Percentiles rank a stretch among this genome's conserved stretches.
These are phyloP conservation scores for Porites australiensis DNA, from an alignment of 64 coral and sea anemone genomes.

Conservation along the genomic window DNA sequence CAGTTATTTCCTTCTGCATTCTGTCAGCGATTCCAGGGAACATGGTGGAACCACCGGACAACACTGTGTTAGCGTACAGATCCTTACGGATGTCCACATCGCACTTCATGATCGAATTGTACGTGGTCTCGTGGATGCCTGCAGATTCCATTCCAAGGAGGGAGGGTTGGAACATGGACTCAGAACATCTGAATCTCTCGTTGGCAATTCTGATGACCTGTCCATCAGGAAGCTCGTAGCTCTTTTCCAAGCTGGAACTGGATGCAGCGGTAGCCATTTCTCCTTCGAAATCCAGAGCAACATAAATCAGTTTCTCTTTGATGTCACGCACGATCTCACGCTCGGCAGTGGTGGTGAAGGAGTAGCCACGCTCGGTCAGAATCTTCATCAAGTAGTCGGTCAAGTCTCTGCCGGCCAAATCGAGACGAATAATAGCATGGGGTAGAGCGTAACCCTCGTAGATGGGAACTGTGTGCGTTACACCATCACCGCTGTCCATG, in stretches of 20 bases:
- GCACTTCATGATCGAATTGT: conserved; percentile 87
- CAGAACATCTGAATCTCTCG: conserved; percentile 68
- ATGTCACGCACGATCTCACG: conserved; percentile 73
- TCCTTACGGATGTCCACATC: conserved; percentile 84
- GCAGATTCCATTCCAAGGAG: conserved; percentile 77
- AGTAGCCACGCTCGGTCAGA: conserved; percentile 68
- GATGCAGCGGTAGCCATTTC: conserved; percentile 36
- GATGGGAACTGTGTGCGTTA: conserved; percentile 64
- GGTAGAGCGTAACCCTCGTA: conserved; percentile 71
- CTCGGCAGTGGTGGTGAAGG: conserved; percentile 73
- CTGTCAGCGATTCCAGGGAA: conserved; percentile 71
- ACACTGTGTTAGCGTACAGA: conserved; percentile 76
- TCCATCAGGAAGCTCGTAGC: conserved; percentile 79
- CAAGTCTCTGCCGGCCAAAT: conserved; percentile 69
- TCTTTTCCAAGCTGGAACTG: conserved; percentile 73
- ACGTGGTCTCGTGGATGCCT: conserved; percentile 76
- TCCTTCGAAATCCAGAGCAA: conserved; percentile 64
- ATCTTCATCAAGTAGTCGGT: conserved; percentile 74
- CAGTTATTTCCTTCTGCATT: conserved; percentile 82
- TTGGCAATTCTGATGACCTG: conserved; percentile 79
- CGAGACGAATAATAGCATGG: conserved; percentile 70
- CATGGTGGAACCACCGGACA: conserved; percentile 87
- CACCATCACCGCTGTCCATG: conserved; percentile 72
- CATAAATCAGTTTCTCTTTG: conserved; percentile 68
- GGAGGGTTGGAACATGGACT: conserved; percentile 69